phyloP scores from a whole-genome alignment of 1,140 invertebrate species.

The Spodoptera frugiperda region DNA sequence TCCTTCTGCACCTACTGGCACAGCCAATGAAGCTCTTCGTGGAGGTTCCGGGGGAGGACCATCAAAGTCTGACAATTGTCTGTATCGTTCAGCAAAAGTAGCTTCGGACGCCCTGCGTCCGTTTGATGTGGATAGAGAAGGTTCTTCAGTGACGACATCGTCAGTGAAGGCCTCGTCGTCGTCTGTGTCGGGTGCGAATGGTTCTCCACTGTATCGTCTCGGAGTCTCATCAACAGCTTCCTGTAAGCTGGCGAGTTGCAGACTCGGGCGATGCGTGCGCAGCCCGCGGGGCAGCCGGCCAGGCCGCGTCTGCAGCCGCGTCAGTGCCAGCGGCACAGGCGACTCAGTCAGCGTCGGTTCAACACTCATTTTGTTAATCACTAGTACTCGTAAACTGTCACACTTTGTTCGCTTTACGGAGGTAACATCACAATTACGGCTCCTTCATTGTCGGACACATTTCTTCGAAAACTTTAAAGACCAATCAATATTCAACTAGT shows the following conservation, averaged over 20 bases:
- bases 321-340: constrained; percentile 80
- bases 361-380: constrained; percentile 74
- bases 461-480: constrained; percentile 18
- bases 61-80: constrained; percentile 85
- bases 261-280: constrained; percentile 74
- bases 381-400: constrained; percentile 57
- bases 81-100: constrained; percentile 77
- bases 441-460: constrained; percentile 59
- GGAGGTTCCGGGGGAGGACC: constrained; percentile 77
- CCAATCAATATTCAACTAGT: constrained; percentile 4
- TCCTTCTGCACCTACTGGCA: constrained; percentile 85
- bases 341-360: constrained; percentile 80
- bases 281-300: constrained; percentile 66
- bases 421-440: constrained; percentile 56
- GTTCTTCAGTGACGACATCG: constrained; percentile 68
- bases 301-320: constrained; percentile 72
- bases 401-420: constrained; percentile 54
- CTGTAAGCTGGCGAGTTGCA: constrained; percentile 77
- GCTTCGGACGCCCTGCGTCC: constrained; percentile 79
- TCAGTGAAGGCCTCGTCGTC: constrained; percentile 83
- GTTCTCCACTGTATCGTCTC: constrained; percentile 79
- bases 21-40: constrained; percentile 91
- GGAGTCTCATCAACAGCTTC: constrained; percentile 79
- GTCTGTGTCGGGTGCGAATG: constrained; percentile 75
- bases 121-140: constrained; percentile 67